A percentile compares a stretch with the other conserved stretches of the same genome.
These are phyloP conservation scores for Pyrocoelia pectoralis DNA, from an alignment of 2,888 invertebrate genomes.

Conservation along the genomic window DNA sequence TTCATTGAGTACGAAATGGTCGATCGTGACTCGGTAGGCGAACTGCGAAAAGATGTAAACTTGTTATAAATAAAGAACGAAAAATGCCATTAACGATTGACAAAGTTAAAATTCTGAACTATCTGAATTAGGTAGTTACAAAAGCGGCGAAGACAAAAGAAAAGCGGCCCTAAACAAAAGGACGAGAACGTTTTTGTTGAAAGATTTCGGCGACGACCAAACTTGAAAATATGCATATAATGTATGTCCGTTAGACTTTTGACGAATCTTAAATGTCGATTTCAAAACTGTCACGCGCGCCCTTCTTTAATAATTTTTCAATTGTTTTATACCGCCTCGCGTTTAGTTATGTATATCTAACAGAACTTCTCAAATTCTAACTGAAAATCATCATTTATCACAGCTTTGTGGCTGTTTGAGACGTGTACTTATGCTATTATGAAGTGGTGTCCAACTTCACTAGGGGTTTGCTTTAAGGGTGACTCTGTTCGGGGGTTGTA, in stretches of 20 bases:
- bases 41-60: constrained; percentile 35
- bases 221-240: constrained; percentile 53
- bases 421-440: constrained; percentile 45
- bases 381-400: constrained; percentile 45
- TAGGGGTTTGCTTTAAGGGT: constrained; percentile 35
- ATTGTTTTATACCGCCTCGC: neutral
- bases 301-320: too few relatives aligned
- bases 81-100: constrained; percentile 51
- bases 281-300: too few relatives aligned
- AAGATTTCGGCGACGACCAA: constrained; percentile 49
- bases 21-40: constrained; percentile 30
- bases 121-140: constrained; percentile 54
- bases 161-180: constrained; percentile 52
- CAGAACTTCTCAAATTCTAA: constrained; percentile 31
- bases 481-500: constrained; percentile 29
- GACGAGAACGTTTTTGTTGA: constrained; percentile 51
- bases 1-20: constrained; percentile 20
- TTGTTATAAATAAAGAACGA: constrained; percentile 30
- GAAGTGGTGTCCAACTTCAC: constrained; percentile 44
- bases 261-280: constrained; percentile 41
- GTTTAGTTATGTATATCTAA: constrained; percentile 25
- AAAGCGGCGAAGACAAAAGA: constrained; percentile 55
- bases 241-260: constrained; percentile 50
- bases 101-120: constrained; percentile 50
- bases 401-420: constrained; percentile 41